Conservation (phyloP, 2,797 vertebrate species). For the Diceros bicornis region DNA sequence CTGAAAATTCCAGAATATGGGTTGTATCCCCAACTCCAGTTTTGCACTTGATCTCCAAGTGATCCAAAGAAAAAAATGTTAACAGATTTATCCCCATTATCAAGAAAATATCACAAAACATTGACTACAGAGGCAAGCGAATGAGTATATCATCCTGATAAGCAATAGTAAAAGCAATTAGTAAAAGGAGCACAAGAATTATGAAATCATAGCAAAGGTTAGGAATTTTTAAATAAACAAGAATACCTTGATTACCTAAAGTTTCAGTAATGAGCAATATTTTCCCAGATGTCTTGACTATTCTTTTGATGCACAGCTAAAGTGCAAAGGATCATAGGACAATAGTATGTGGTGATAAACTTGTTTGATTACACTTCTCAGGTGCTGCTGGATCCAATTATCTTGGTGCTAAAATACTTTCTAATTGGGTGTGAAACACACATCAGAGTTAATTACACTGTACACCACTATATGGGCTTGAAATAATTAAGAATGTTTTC, state of each 20-base stretch:
- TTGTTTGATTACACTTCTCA: conserved; percentile 84
- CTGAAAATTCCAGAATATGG: background rate
- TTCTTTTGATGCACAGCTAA: conserved; percentile 25
- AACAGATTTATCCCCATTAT: background rate
- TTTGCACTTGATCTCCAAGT: background rate
- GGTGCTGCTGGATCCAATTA: conserved; percentile 86
- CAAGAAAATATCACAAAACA: background rate
- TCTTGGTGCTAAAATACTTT: conserved; percentile 82
- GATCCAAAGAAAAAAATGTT: background rate
- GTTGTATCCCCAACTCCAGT: background rate
- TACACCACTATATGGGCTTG: conserved; percentile 77
- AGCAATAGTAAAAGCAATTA: background rate
- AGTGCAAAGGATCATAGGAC: conserved; percentile 67
- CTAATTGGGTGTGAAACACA: conserved; percentile 87
- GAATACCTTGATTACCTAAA: background rate
- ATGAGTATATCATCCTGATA: background rate
- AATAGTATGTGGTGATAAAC: conserved; percentile 77
- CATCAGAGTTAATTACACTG: conserved; percentile 87
- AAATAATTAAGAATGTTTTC: conserved; percentile 89
- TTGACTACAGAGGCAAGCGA: background rate
- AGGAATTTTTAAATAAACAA: background rate
- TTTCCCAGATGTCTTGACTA: conserved; percentile 56
- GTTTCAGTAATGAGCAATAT: conserved; percentile 49
- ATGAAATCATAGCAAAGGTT: background rate
- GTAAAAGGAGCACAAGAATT: conserved; percentile 13